Base-by-base conservation (phyloP, 2,888 invertebrate genomes). In the Digitonthophagus gazella region DNA sequence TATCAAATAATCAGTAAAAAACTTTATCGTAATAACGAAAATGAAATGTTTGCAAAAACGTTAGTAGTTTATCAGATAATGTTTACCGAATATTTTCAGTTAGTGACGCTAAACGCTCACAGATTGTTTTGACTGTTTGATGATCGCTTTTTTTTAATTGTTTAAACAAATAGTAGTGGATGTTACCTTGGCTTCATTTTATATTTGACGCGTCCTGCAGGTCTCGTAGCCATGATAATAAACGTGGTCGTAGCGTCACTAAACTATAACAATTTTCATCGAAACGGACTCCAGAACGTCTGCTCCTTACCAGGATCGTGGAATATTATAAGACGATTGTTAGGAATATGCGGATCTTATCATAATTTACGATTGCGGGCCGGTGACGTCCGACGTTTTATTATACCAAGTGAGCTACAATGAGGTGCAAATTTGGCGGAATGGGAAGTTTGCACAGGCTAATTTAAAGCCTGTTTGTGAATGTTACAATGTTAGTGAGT, bases 1-100 rank as follows among this genome's bases (percentile, higher is more conserved):
- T 65, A 11, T 66, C 18, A 54, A 68, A 65, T 64, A 44, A 70
- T 70, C 70, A 70, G 63, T 63, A 67, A 63, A 66, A 63, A 44
- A 61, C 58, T 28, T 55, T 66, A 65, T 66, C 54, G 14, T 58
- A 22, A 1, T 28, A n/a, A 55, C 28, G 16, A 67, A 55, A 44
- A 44, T 44, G 11, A 44, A 44, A 44, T 44, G 28, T 44, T 44
- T 44, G 28, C 28, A 44, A 44, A n/a, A 44, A 44, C 28, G 6
- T 44, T 11, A 44, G 28, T 44, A 6, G 3, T 44, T 44, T 44
- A 44, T 44, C 28, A 3, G 8, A 8, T 1, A 44, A 44, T 44
- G 28, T 44, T 44, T 44, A 44, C 28, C 11, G 11, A 44, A 44
- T 6, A 44, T 44, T 44, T 44, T 44, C 3, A 11, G 28, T 44